Conservation (phyloP, 2,113 vertebrate genomes). For the Peromyscus polionotus region DNA sequence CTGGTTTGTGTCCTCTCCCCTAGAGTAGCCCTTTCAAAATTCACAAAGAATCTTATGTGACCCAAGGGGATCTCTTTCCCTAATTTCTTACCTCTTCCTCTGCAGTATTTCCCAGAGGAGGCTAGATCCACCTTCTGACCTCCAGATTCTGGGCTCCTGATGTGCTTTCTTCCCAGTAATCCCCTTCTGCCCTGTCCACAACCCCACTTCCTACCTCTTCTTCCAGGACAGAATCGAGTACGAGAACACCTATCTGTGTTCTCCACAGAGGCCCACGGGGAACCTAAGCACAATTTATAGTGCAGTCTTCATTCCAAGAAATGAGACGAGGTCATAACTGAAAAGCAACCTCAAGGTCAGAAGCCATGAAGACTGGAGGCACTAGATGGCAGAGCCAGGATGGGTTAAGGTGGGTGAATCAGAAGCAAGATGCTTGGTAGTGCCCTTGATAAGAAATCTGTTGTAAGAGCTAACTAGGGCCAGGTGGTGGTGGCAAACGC, state of each 20-base stretch:
- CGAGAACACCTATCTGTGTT: not conserved
- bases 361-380: constrained; percentile 14
- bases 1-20: not conserved
- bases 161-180: not conserved
- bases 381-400: not conserved
- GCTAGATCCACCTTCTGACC: not conserved
- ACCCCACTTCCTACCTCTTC: not conserved
- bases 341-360: constrained; percentile 47
- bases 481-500: not conserved
- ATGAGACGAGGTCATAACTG: not conserved
- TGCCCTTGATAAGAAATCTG: not conserved
- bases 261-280: not conserved
- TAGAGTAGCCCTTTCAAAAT: not conserved
- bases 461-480: not conserved
- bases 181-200: not conserved
- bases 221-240: constrained; percentile 36
- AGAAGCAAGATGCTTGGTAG: not conserved
- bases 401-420: not conserved
- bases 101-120: not conserved
- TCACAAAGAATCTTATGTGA: not conserved
- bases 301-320: not conserved
- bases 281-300: constrained; percentile 3
- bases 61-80: not conserved
- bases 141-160: not conserved
- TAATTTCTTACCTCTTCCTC: not conserved